These are phyloP conservation scores for Myoxocephalus aenaeus DNA, from an alignment of 2,797 vertebrate genomes.

Conservation along the genomic window DNA sequence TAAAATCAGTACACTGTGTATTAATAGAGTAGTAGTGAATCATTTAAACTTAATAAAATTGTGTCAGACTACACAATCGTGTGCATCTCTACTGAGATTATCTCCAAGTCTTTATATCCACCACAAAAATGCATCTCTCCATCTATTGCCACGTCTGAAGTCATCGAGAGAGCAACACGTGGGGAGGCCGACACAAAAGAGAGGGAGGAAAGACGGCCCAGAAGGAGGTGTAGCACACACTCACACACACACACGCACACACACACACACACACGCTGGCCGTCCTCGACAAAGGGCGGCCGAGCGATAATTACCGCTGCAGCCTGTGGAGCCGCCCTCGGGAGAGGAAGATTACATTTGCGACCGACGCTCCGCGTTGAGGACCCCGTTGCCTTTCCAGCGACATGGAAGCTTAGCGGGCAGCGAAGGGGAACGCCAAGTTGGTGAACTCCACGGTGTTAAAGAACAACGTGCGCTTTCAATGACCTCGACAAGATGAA, in stretches of 20 bases:
- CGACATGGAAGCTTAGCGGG: conserved; percentile 20
- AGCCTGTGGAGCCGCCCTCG: conserved; percentile 57
- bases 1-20: not conserved
- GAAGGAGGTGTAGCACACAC: conserved; percentile 23
- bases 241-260: conserved; percentile 14
- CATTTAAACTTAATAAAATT: not conserved
- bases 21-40: not conserved
- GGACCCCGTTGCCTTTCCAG: conserved; percentile 39
- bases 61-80: too few relatives aligned
- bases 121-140: not conserved
- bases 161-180: conserved; percentile 1
- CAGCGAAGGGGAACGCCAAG: not conserved
- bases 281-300: conserved; percentile 57
- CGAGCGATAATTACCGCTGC: conserved; percentile 66
- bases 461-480: conserved; percentile 24
- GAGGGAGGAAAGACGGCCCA: not conserved
- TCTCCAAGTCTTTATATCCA: not conserved
- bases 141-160: conserved; percentile 2
- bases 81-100: not conserved
- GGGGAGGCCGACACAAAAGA: conserved; percentile 11
- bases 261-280: conserved; percentile 14
- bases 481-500: conserved; percentile 12
- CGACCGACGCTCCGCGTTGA: conserved; percentile 36
- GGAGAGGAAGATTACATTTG: conserved; percentile 59
- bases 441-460: conserved; percentile 5